Evolutionary conservation across 2,797 vertebrate genomes (phyloP), one percentile per base, ranked within the genome.

Genomic region (Pygocentrus nattereri): DNA sequence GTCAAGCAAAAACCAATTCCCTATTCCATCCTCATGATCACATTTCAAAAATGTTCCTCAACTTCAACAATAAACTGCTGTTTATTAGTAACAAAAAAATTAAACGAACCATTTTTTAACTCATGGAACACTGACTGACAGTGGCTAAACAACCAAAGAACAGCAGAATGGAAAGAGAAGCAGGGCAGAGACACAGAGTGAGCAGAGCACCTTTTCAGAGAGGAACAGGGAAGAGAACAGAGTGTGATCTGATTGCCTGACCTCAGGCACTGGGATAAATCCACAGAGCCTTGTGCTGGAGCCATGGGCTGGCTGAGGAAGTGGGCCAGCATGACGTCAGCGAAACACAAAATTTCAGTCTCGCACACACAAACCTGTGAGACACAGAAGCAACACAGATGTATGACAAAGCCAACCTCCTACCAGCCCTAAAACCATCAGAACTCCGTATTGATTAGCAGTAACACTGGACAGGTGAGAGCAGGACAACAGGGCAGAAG

Each of bases 281-380:
- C 76, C 62, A 59, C 10, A 75, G 74, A n/a, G 73, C 54, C 49
- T 76, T 70, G 69, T 74, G 80, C 84, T 76, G 77, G 41, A 80
- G 72, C 54, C 8, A 21, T 52, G 68, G 34, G 50, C 82, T 82
- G 44, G 69, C 52, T 71, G 52, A 81, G 70, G 74, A 82, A 82
- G 64, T 85, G 81, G 82, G 77, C 70, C 84, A 87, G 69, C 47
- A 1, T 78, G 78, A 83, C 31, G 4, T 64, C 52, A 79, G 71
- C 21, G 27, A 81, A 73, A 73, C 71, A 2, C 15, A 23, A 61
- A 70, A 49, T 58, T 31, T 19, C 4, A 69, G 15, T 64, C 44
- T 65, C 34, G 11, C 41, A 2, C 16, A 78, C 52, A 59, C 8
- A 68, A 31, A 11, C 49, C 15, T 5, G 38, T 10, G 41, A 52